Conservation (phyloP, 2,797 vertebrate genomes). For the Rhyacichthys aspro region DNA sequence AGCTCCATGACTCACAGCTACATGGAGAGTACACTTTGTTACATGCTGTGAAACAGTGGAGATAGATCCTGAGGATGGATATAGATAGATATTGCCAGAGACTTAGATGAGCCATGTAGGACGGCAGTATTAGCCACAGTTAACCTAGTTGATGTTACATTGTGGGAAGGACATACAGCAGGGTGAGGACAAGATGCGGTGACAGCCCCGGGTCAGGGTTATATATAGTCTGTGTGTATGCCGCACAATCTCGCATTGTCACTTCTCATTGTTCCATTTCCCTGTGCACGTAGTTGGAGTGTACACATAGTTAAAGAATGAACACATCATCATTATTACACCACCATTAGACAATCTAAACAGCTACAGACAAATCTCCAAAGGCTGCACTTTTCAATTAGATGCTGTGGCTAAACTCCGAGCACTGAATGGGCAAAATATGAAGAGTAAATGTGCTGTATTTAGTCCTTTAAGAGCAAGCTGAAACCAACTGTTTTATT, state of each 20-base stretch:
- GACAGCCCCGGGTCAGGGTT: constrained; percentile 68
- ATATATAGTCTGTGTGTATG: constrained; percentile 56
- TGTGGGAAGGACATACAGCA: constrained; percentile 61
- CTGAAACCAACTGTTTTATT: neutral
- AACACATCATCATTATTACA: constrained; percentile 50
- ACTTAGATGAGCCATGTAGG: constrained; percentile 22
- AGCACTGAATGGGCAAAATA: constrained; percentile 5
- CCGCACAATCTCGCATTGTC: constrained; percentile 52
- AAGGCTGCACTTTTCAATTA: constrained; percentile 14
- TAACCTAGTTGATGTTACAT: constrained; percentile 59
- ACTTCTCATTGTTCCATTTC: constrained; percentile 53
- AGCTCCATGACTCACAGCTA: neutral
- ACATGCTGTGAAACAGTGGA: neutral
- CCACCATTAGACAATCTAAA: constrained; percentile 28
- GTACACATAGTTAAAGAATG: constrained; percentile 45
- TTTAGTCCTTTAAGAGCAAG: constrained; percentile 15
- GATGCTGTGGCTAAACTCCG: neutral
- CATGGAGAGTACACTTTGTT: neutral
- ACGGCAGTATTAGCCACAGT: constrained; percentile 53
- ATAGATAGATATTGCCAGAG: constrained; percentile 15
- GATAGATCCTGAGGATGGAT: constrained; percentile 6
- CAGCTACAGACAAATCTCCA: constrained; percentile 2
- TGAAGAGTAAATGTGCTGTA: constrained; percentile 3
- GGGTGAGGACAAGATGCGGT: constrained; percentile 65
- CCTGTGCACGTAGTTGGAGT: constrained; percentile 36